A percentile compares a stretch with the other conserved stretches of the same genome.
Conservation (phyloP, 2,113 vertebrate species). For the Perognathus longimembris region DNA sequence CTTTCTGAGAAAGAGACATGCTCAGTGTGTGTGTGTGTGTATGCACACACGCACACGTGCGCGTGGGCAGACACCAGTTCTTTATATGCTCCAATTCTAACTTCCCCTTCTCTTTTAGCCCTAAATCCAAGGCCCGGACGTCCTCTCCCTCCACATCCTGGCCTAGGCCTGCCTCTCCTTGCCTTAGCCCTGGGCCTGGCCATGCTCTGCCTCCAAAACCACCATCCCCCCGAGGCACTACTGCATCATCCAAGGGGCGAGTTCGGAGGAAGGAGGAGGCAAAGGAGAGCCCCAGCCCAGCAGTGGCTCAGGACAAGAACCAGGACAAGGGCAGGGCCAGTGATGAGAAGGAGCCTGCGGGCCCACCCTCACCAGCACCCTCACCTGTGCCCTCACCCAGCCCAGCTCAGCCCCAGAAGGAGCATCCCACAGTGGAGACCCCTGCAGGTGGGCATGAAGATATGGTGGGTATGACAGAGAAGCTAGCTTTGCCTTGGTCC, state of each 20-base stretch:
- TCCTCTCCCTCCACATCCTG: conserved; percentile 90
- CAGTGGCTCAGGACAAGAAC: conserved; percentile 75
- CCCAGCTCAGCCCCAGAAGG: conserved; percentile 70
- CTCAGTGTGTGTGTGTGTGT: neutral
- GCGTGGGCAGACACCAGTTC: too few relatives aligned
- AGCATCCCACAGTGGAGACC: conserved; percentile 42
- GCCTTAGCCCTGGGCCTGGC: conserved; percentile 88
- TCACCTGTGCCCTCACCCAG: conserved; percentile 81
- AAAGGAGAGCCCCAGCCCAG: conserved; percentile 84
- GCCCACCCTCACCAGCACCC: conserved; percentile 56
- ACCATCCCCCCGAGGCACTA: conserved; percentile 86
- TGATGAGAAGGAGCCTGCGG: conserved; percentile 85
- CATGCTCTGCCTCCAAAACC: conserved; percentile 88
- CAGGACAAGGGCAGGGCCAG: conserved; percentile 84
- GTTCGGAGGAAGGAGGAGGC: conserved; percentile 87
- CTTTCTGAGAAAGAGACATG: neutral
- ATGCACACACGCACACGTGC: too few relatives aligned
- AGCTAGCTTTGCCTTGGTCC: neutral
- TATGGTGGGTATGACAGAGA: neutral
- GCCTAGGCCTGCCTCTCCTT: conserved; percentile 89
- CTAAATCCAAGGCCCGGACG: conserved; percentile 89
- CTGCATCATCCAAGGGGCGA: conserved; percentile 88
- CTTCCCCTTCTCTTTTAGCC: conserved; percentile 80
- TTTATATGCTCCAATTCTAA: neutral
- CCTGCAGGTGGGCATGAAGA: conserved; percentile 60